Percentiles rank a stretch among this genome's conserved stretches.
phyloP scores from a whole-genome alignment of 2,888 invertebrate genomes.

The Melanchra persicariae region DNA sequence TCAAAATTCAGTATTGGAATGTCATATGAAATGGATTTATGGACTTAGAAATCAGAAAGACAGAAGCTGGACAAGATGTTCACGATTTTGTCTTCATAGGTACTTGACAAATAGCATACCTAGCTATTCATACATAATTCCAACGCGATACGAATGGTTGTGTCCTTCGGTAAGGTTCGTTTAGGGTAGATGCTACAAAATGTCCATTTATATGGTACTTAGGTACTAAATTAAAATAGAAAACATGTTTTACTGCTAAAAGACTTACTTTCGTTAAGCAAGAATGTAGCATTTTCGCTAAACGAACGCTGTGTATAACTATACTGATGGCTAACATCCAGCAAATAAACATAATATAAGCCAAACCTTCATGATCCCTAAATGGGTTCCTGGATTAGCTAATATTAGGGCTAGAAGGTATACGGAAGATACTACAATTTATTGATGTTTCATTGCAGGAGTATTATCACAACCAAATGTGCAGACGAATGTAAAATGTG shows the following conservation, averaged over 20 bases:
- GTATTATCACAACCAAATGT: constrained; percentile 92
- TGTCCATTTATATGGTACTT: no score
- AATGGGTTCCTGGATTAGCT: background rate
- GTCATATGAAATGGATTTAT: constrained; percentile 2
- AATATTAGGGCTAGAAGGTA: background rate
- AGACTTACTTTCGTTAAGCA: no score
- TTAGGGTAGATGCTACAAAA: no score
- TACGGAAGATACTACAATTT: background rate
- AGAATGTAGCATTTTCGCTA: no score
- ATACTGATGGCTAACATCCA: background rate
- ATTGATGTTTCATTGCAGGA: constrained; percentile 73
- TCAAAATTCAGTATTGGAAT: constrained; percentile 25
- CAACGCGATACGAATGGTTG: no score
- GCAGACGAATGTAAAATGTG: constrained; percentile 92
- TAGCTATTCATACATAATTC: no score
- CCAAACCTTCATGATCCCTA: background rate
- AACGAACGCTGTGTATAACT: no score
- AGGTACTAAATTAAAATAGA: no score
- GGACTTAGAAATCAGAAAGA: background rate
- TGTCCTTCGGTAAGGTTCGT: no score
- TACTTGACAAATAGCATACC: no score
- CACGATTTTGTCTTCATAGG: background rate
- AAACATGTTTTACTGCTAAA: no score
- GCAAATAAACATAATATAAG: background rate
- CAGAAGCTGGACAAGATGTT: background rate